Evolutionary conservation across 30 jellyfish, hydroid and myxozoan species (phyloP), one percentile per base, ranked within the genome.

Genomic region (Clytia hemisphaerica): DNA sequence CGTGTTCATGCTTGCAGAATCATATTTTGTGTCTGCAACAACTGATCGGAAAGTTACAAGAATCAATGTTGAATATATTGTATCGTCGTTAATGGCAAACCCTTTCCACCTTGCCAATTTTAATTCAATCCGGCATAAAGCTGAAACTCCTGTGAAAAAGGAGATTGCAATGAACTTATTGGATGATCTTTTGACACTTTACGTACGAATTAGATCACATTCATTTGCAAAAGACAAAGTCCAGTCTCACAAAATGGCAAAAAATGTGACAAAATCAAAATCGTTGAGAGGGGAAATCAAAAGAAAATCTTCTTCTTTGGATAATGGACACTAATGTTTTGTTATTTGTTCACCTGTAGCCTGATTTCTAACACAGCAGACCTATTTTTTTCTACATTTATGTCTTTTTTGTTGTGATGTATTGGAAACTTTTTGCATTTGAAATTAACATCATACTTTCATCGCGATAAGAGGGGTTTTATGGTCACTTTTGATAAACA

Each of bases 61-160:
- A n/a, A 75, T 61, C 45, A 50, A 63, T 48, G 46, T 82, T 38
- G 63, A 75, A 61, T 32, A 75, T 60, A n/a, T 75, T 60, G 83
- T 75, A 42, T 29, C 79, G 27, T 45, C 40, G 26, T 61, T 75
- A 32, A 73, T 75, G 72, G 63, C 45, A 63, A 66, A 61, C 37
- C 67, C 73, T 33, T 34, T 29, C 35, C 59, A 61, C 63, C 45
- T 61, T 28, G 73, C 50, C 9, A 58, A 59, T 26, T 4, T 59
- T 62, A 37, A 36, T 34, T 26, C 35, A 55, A 19, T 63, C 21
- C 27, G 72, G 58, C 36, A 60, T 37, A 72, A 42, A n/a, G 28
- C 75, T 27, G 18, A 50, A 35, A 72, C 58, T 34, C 32, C 49
- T 34, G 3, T 73, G 19, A 61, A 67, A 71, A 58, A 40, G 31